Base-by-base conservation (phyloP, 2,888 invertebrate species). In the Lasiommata megera region DNA sequence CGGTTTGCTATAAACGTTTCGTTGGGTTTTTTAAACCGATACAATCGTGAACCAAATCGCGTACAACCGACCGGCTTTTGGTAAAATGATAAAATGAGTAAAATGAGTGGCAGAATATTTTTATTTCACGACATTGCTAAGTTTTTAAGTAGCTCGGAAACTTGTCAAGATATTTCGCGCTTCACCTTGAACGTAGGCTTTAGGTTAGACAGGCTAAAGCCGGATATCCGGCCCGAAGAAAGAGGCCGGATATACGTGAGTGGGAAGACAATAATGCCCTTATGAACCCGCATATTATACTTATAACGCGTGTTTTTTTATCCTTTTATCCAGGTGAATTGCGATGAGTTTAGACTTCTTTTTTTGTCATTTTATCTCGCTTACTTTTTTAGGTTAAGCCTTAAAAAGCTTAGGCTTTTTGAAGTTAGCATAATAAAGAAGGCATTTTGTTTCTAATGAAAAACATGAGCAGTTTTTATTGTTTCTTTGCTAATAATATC, bases 191-290 rank as follows among this genome's bases (percentile, higher is more conserved):
- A 43, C 11, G n/a, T 34, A 36, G 48, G 48, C 48, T 14, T 7
- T 16, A 43, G 40, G 47, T 38, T 38, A 46, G 18, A 54, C 23
- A n/a, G 54, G 47, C 55, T 57, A 36, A 57, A 54, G 54, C 41
- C 57, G 61, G 61, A 61, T 58, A 58, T 61, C 57, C 46, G 44
- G 17, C 38, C 29, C 46, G 40, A 56, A 54, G 48, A 38, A 41
- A 55, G 48, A 41, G 9, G n/a, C 31, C 23, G 56, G 34, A 54
- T 40, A 38, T 31, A 56, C 60, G 56, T 51, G 54, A 54, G 54
- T 18, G 28, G 54, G 34, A n/a, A 51, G 31, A 29, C 40, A 54
- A 60, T 31, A 12, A 54, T 47, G 54, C 53, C 31, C 52, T 8
- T 44, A 51, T 16, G 31, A n/a, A 44, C 31, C 46, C 31, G 34